phyloP scores from a whole-genome alignment of 2,113 vertebrate species.

The Acanthochromis polyacanthus region DNA sequence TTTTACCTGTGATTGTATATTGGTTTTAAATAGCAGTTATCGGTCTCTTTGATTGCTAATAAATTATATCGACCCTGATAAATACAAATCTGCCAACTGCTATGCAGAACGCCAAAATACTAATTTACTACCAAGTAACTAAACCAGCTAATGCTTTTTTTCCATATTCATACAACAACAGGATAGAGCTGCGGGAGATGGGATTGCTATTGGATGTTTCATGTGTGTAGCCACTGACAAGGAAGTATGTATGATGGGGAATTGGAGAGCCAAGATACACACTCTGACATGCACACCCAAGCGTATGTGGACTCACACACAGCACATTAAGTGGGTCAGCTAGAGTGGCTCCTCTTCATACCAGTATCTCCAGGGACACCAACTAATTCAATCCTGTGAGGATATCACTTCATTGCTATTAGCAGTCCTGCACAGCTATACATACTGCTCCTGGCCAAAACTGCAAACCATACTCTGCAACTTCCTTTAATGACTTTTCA shows the following conservation, averaged over 20 bases:
- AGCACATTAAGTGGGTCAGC: conserved; percentile 69
- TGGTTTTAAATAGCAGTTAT: too few species aligned
- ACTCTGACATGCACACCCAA: conserved; percentile 34
- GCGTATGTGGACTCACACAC: conserved; percentile 30
- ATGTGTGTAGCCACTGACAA: conserved; percentile 11
- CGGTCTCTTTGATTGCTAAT: too few species aligned
- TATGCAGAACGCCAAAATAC: background rate
- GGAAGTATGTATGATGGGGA: conserved; percentile 2
- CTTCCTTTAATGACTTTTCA: too few species aligned
- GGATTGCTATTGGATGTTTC: background rate
- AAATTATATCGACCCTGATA: too few species aligned
- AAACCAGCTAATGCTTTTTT: conserved; percentile 26
- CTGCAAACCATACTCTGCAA: too few species aligned
- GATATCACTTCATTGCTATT: conserved; percentile 65
- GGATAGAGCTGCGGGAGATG: background rate
- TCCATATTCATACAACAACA: conserved; percentile 9
- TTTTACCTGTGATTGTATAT: too few species aligned
- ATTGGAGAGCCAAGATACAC: background rate
- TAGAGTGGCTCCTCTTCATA: conserved; percentile 50
- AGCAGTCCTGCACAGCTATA: conserved; percentile 33
- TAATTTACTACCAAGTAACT: background rate
- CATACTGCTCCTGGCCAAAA: background rate
- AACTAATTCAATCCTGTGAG: conserved; percentile 69
- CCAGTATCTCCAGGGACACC: conserved; percentile 52
- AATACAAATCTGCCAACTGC: too few species aligned